Percentiles rank a stretch among this genome's conserved stretches.
Conservation (phyloP, 2,113 vertebrate species). For the Petroica traversi region DNA sequence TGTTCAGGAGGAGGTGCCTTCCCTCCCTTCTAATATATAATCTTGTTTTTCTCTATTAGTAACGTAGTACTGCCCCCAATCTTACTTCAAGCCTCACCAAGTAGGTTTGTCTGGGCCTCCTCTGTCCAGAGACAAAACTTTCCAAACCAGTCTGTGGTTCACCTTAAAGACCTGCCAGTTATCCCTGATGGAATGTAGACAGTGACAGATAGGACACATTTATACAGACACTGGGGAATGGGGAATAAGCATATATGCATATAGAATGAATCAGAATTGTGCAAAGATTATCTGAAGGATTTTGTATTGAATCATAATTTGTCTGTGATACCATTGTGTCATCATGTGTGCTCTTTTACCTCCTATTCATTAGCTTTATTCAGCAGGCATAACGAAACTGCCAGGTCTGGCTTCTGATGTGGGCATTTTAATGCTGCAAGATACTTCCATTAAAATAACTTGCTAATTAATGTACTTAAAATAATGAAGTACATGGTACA, state of each 20-base stretch:
- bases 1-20: not conserved
- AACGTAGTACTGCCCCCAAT: not conserved
- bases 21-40: not conserved
- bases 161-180: not conserved
- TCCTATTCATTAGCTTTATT: not conserved
- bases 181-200: not conserved
- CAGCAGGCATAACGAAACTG: not conserved
- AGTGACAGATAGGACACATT: not conserved
- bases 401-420: not conserved
- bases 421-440: not conserved
- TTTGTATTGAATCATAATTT: not conserved
- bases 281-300: not conserved
- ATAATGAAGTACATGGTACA: not conserved
- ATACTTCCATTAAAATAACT: not conserved
- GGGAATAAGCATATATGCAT: rapidly evolving
- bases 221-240: rapidly evolving
- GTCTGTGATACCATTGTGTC: not conserved
- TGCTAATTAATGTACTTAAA: not conserved
- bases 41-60: not conserved
- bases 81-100: not conserved
- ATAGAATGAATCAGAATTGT: not conserved
- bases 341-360: not conserved
- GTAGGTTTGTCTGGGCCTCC: not conserved
- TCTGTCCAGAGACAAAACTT: not conserved
- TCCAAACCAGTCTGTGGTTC: not conserved